A percentile compares a stretch with the other conserved stretches of the same genome.
phyloP scores from a whole-genome alignment of 2,113 vertebrate species.

The Scophthalmus maximus region DNA sequence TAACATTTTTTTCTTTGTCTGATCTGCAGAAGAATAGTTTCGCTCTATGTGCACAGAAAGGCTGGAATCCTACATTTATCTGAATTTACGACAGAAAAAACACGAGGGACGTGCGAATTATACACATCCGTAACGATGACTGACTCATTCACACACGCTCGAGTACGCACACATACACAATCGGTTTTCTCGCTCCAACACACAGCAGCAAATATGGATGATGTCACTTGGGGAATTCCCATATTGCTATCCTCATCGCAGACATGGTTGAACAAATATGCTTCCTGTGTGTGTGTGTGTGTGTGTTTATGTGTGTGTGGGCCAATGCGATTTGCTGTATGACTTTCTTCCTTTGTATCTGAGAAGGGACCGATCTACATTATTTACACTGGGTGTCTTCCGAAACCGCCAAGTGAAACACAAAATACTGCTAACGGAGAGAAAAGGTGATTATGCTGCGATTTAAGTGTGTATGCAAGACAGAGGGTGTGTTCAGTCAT shows the following conservation, averaged over 20 bases:
- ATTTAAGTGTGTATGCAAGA: constrained; percentile 7
- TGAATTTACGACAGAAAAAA: constrained; percentile 10
- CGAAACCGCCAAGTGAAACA: constrained; percentile 41
- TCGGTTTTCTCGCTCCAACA: constrained; percentile 44
- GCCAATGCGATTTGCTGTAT: not conserved
- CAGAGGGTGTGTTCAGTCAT: not conserved
- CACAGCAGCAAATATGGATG: constrained; percentile 54
- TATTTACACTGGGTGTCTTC: constrained; percentile 1
- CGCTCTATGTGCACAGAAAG: not conserved
- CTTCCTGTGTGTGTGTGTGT: constrained; percentile 32
- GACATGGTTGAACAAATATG: constrained; percentile 75
- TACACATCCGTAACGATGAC: constrained; percentile 29
- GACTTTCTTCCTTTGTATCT: constrained; percentile 21
- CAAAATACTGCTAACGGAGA: constrained; percentile 33
- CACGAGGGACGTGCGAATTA: constrained; percentile 42
- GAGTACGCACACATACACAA: constrained; percentile 16
- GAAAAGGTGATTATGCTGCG: constrained; percentile 2
- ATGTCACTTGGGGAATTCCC: constrained; percentile 87
- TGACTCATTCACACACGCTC: constrained; percentile 50
- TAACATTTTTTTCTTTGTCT: not conserved
- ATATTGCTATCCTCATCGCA: constrained; percentile 85
- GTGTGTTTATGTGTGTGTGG: not conserved
- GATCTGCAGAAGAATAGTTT: too few species aligned
- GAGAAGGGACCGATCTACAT: constrained; percentile 10
- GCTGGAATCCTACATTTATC: not conserved